Evolutionary conservation across 2,797 vertebrate genomes (phyloP), one percentile per base, ranked within the genome.

Genomic region (Eospalax fontanierii): DNA sequence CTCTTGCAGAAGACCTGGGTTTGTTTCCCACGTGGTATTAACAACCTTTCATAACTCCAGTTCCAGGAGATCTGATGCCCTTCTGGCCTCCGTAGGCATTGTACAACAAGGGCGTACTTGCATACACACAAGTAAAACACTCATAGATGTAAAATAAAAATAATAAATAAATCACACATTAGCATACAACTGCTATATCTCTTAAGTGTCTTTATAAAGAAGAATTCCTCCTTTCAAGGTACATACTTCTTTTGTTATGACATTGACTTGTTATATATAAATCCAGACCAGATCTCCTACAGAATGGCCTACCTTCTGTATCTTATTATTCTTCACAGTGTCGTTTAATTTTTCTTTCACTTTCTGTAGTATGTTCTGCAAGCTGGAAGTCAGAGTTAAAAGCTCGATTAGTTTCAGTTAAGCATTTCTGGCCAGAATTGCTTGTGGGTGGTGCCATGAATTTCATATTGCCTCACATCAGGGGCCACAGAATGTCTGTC

Each of bases 331-430:
- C 81, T 91, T 93, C 7, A 8, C 3, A 6, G 3, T 68, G 57
- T 89, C 46, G 73, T 46, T 87, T 35, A 66, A 65, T 14, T 35
- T 63, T 24, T 61, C 18, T 68, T 78, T 74, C 28, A 14, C 14
- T 74, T 54, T 65, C 46, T 40, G 6, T 21, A 26, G 15, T 82
- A 40, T 88, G 85, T 87, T 73, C 65, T 75, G 12, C 18, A 86
- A 82, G 7, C 57, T 89, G 16, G 28, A 96, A 66, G 24, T 78
- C 63, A 85, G 40, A 85, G 68, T 28, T 85, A 54, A 94, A 79
- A 90, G 40, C 6, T 86, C 30, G 8, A 81, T 81, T 87, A 15
- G 8, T 78, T 95, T 95, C 76, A 65, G 35, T n/a, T 94, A 80
- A 71, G 61, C n/a, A 74, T 71, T 91, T 94, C 76, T 78, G 73